Conservation (phyloP, 2,113 vertebrate species). For the Rhinopithecus roxellana region DNA sequence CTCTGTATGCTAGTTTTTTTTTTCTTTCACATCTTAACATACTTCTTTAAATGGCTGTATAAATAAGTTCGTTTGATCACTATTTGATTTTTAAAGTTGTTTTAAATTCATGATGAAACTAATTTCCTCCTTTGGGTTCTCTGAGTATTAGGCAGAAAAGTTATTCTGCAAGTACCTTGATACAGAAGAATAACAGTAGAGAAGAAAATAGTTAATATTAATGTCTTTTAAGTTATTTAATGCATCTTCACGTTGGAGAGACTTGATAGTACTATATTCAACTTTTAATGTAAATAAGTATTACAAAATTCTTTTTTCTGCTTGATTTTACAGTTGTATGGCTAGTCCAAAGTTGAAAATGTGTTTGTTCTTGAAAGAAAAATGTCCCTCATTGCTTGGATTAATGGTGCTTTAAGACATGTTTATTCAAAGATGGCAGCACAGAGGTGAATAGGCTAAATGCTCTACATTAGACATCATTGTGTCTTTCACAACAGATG, state of each 20-base stretch:
- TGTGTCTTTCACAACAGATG: slow-evolving; percentile 17
- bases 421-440: slow-evolving; percentile 72
- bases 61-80: background rate
- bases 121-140: background rate
- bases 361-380: slow-evolving; percentile 70
- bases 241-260: background rate
- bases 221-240: background rate
- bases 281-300: slow-evolving; percentile 52
- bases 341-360: slow-evolving; percentile 47
- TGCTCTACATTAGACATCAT: slow-evolving; percentile 28
- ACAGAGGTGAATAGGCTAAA: slow-evolving; percentile 43
- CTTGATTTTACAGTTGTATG: slow-evolving; percentile 62
- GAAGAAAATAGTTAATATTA: slow-evolving; percentile 2
- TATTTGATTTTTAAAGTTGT: background rate
- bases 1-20: background rate
- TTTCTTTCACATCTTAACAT: background rate
- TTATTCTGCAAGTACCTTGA: background rate
- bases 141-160: background rate
- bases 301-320: slow-evolving; percentile 24
- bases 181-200: background rate
- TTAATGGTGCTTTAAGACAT: slow-evolving; percentile 68
- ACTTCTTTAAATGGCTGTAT: background rate
- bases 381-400: slow-evolving; percentile 63
- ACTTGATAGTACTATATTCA: background rate
- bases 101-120: background rate